Evolutionary conservation across 2,113 vertebrate genomes (phyloP).

Genomic region (Ammodytes dubius): DNA sequence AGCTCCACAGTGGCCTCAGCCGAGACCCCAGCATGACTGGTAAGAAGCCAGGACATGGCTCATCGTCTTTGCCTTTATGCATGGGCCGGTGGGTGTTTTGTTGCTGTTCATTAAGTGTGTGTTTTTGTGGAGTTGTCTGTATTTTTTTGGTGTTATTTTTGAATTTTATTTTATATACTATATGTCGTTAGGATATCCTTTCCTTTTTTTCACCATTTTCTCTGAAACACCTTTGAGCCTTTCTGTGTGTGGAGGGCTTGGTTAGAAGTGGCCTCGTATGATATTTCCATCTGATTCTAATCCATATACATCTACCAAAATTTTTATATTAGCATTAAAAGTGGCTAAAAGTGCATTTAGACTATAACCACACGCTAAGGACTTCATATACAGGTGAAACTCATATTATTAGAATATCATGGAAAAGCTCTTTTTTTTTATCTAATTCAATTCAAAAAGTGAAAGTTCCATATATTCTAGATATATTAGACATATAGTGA

Average conservation of each 20-base stretch:
- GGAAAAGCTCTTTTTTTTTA: no score
- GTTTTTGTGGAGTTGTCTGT: constrained; percentile 64
- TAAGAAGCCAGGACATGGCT: constrained; percentile 81
- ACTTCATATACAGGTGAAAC: background rate
- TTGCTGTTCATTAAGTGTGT: constrained; percentile 58
- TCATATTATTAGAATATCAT: no score
- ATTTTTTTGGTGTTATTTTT: constrained; percentile 48
- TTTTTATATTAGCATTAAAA: constrained; percentile 26
- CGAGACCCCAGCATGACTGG: constrained; percentile 97
- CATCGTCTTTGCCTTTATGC: constrained; percentile 48
- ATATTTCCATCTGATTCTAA: constrained; percentile 65
- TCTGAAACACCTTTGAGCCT: constrained; percentile 62
- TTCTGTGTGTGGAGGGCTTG: constrained; percentile 75
- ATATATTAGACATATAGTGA: no score
- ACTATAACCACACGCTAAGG: constrained; percentile 19
- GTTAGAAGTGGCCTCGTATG: constrained; percentile 72
- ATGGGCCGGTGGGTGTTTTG: constrained; percentile 74
- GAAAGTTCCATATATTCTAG: no score
- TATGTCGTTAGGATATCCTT: constrained; percentile 63
- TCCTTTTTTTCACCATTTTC: constrained; percentile 62
- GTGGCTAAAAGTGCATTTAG: constrained; percentile 45
- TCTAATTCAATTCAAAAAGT: no score
- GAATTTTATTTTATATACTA: constrained; percentile 39
- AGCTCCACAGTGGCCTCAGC: constrained; percentile 95
- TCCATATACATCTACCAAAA: constrained; percentile 56